Evolutionary conservation across 2,888 invertebrate genomes (phyloP).

Genomic region (Leptopilina myrica): DNA sequence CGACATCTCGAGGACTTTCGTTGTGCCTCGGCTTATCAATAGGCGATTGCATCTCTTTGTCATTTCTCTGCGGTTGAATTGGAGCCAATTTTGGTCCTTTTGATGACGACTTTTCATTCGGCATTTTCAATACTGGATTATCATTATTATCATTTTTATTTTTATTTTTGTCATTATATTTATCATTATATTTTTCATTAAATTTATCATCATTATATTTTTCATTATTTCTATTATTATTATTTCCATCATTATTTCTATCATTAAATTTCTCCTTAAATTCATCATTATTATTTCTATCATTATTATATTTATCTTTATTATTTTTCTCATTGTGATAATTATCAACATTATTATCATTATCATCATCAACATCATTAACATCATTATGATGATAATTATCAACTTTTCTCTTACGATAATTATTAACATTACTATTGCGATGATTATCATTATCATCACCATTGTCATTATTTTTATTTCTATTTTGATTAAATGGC

Average conservation of each 20-base stretch:
- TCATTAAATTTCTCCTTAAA: too few species aligned
- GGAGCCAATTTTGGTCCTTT: slow-evolving; percentile 50
- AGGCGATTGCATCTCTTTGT: slow-evolving; percentile 43
- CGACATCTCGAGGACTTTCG: slow-evolving; percentile 44
- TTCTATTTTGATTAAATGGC: slow-evolving; percentile 24
- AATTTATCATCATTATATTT: too few species aligned
- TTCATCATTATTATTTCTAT: neutral
- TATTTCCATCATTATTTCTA: too few species aligned
- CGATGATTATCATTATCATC: too few species aligned
- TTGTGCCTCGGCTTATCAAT: slow-evolving; percentile 25
- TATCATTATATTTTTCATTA: too few species aligned
- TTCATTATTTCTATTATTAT: slow-evolving; percentile 42
- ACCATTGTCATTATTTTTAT: too few species aligned
- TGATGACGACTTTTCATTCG: slow-evolving; percentile 51
- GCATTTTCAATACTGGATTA: slow-evolving; percentile 41
- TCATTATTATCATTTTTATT: slow-evolving; percentile 3
- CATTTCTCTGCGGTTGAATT: slow-evolving; percentile 50
- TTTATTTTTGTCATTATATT: slow-evolving; percentile 47
- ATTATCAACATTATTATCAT: neutral
- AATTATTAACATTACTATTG: slow-evolving; percentile 47
- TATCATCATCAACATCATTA: neutral
- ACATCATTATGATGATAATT: slow-evolving; percentile 47
- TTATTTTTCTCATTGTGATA: slow-evolving; percentile 47
- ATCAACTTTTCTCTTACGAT: neutral
- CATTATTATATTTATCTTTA: too few species aligned